Percentiles rank a stretch among this genome's conserved stretches.
Conservation (phyloP, 1,140 invertebrate species). For the Drosophila sechellia region DNA sequence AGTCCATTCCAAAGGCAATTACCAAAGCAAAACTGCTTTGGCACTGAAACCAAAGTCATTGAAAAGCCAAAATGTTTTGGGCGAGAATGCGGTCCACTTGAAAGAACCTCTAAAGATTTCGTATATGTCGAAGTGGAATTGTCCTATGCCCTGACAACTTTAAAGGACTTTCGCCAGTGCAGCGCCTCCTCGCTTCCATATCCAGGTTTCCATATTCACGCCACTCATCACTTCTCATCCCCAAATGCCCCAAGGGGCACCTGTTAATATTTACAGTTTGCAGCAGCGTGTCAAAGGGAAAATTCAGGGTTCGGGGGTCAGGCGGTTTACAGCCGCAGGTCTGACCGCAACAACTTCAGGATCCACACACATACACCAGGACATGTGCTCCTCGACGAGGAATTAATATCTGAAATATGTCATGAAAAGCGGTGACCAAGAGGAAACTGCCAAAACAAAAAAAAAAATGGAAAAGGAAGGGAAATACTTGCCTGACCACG, state of each 20-base stretch:
- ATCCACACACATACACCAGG: not conserved
- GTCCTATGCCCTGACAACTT: not conserved
- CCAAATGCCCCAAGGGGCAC: constrained; percentile 28
- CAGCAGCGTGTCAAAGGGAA: constrained; percentile 27
- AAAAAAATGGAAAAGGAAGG: not conserved
- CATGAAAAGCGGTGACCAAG: not conserved
- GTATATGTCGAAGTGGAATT: not conserved
- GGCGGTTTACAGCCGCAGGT: constrained; percentile 12
- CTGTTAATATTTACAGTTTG: constrained; percentile 43
- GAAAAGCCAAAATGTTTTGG: constrained; percentile 39
- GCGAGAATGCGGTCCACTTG: constrained; percentile 43
- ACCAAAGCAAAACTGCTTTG: constrained; percentile 27
- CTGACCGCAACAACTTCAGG: constrained; percentile 30
- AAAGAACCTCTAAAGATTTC: constrained; percentile 23
- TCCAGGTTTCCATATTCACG: not conserved
- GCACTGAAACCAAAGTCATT: constrained; percentile 33
- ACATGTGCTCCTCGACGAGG: not conserved
- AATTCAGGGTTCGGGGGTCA: not conserved
- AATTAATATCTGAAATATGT: constrained; percentile 72
- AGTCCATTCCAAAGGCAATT: constrained; percentile 21
- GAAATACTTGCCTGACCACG: constrained; percentile 29
- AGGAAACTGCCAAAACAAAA: constrained; percentile 3
- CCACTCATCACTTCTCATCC: not conserved
- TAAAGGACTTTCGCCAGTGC: constrained; percentile 22
- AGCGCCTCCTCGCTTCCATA: too few species aligned